Evolutionary conservation across 1,140 invertebrate species (phyloP), one percentile per base, ranked within the genome.

Genomic region (Pseudomyrmex pallidus): DNA sequence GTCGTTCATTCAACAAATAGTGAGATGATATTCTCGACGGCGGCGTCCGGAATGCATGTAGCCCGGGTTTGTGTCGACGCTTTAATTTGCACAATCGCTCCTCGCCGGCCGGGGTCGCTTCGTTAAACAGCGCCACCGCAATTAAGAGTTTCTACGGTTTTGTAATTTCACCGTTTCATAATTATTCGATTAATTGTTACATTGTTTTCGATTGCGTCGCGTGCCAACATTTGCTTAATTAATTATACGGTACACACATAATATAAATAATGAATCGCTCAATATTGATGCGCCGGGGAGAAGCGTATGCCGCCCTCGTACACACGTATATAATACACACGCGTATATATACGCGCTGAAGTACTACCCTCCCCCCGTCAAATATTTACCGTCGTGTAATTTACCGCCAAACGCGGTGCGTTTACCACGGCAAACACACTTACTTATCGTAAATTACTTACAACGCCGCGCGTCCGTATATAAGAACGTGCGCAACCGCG

Each of bases 221-320:
- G 44, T 15, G 76, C 66, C 15, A 80, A 80, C 72, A 72, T 82
- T 86, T 87, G 67, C 25, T 62, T 54, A 83, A 82, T 74, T 62
- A 82, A 87, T 86, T 73, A 86, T 72, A 74, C 70, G 12, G 66
- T 82, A 86, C 56, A 2, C 20, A 46, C 3, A n/a, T 48, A 72
- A 86, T 86, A 52, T 76, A 82, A 68, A 86, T 86, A 61, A 35
- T 73, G 86, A 87, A 87, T 86, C 85, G 78, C 10, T 66, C 85
- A 87, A 87, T 86, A 86, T 87, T 87, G 85, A 74, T 68, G 54
- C 66, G 52, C 52, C 44, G 50, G 35, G 35, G 61, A 82, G 61
- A 44, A 48, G 15, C 63, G 12, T 70, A 52, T 70, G 76, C 20
- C 54, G 54, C 2, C 5, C 35, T 7, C 35, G 35, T 35, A 35